Percentiles rank a stretch among this genome's conserved stretches.
Conservation (phyloP, 2,888 invertebrate species). For the Agrotis exclamationis region DNA sequence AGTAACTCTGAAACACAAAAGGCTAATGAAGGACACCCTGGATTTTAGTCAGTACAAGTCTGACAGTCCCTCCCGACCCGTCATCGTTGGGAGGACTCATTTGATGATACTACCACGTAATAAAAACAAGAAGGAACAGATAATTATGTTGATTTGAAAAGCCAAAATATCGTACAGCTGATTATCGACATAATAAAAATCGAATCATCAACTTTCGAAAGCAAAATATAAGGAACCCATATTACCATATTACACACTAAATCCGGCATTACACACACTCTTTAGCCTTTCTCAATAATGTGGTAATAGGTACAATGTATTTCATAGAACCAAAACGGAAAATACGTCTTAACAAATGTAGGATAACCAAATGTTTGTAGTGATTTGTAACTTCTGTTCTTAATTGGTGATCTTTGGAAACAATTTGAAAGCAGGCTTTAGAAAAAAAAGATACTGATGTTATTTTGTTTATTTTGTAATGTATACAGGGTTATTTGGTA, state of each 20-base stretch:
- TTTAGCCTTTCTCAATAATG: conserved; percentile 1
- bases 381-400: neutral
- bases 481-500: too few species aligned
- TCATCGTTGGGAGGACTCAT: too few species aligned
- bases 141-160: too few species aligned
- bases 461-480: neutral
- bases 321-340: conserved; percentile 7
- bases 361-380: neutral
- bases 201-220: too few species aligned
- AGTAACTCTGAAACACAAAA: too few species aligned
- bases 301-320: conserved; percentile 13
- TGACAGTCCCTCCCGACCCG: too few species aligned
- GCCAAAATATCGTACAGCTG: too few species aligned
- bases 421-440: neutral
- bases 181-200: too few species aligned
- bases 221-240: neutral
- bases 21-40: too few species aligned
- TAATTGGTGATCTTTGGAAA: neutral
- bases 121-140: too few species aligned
- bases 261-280: conserved; percentile 38
- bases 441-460: neutral
- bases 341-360: conserved; percentile 32
- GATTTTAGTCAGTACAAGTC: too few species aligned
- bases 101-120: too few species aligned
- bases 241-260: conserved; percentile 11